Evolutionary conservation across 2,888 invertebrate genomes (phyloP).

Genomic region (Mimas tiliae): DNA sequence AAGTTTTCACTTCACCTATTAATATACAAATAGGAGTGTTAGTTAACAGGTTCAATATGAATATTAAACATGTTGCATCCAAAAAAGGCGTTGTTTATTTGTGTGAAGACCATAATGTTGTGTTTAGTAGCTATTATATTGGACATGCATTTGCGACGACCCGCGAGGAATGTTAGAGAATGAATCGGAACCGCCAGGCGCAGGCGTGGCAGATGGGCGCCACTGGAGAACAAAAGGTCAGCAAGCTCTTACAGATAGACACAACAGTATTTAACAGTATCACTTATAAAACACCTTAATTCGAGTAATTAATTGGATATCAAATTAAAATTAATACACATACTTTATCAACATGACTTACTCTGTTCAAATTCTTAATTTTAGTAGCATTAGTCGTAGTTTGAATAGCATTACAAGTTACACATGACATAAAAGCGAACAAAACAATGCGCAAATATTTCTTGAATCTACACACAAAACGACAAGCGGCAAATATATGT

Average conservation of each 20-base stretch:
- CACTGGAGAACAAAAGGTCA: conserved; percentile 2
- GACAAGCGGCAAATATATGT: conserved; percentile 44
- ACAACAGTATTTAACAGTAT: too few relatives aligned
- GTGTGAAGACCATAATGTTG: not conserved
- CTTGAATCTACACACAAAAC: conserved; percentile 33
- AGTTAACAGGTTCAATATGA: not conserved
- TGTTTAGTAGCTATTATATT: not conserved
- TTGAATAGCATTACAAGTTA: not conserved
- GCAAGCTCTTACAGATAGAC: not conserved
- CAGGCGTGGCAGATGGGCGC: not conserved
- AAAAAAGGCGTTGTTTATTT: not conserved
- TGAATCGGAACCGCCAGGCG: not conserved
- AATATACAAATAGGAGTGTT: too few relatives aligned
- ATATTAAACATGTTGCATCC: not conserved
- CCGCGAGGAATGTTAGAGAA: not conserved
- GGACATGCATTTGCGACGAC: not conserved
- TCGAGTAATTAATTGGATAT: not conserved
- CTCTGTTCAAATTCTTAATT: too few relatives aligned
- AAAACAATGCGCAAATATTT: conserved; percentile 48
- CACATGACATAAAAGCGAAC: conserved; percentile 41
- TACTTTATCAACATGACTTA: too few relatives aligned
- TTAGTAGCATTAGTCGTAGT: too few relatives aligned
- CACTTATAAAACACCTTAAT: too few relatives aligned
- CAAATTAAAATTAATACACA: not conserved
- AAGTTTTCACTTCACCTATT: too few relatives aligned